A percentile compares a stretch with the other conserved stretches of the same genome.
Conservation (phyloP, 1,140 invertebrate species). For the Anthonomus grandis region DNA sequence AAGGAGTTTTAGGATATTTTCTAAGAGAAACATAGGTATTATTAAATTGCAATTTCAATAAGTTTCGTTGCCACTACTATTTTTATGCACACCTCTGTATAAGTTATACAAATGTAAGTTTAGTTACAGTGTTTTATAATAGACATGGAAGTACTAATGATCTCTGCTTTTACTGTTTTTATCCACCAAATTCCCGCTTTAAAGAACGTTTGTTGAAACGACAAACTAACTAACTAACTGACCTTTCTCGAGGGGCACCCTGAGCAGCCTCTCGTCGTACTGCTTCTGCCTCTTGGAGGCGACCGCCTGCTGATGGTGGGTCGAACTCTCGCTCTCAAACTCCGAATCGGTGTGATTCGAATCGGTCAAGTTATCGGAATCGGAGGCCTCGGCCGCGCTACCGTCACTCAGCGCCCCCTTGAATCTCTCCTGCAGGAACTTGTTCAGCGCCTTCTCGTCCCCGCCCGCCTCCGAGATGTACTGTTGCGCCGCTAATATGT, state of each 20-base stretch:
- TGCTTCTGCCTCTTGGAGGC: slow-evolving; percentile 50
- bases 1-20: too few relatives aligned
- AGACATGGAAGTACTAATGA: too few relatives aligned
- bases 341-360: slow-evolving; percentile 51
- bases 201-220: too few relatives aligned
- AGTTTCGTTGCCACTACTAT: too few relatives aligned
- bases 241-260: slow-evolving; percentile 70
- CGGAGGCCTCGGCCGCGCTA: slow-evolving; percentile 53
- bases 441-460: slow-evolving; percentile 51
- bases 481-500: slow-evolving; percentile 57
- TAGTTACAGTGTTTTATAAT: too few relatives aligned
- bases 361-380: slow-evolving; percentile 55
- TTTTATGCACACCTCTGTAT: too few relatives aligned
- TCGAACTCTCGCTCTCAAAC: slow-evolving; percentile 46
- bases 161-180: too few relatives aligned
- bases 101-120: too few relatives aligned
- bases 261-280: slow-evolving; percentile 61
- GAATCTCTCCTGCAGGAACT: slow-evolving; percentile 53
- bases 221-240: too few relatives aligned
- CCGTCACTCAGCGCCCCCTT: slow-evolving; percentile 52
- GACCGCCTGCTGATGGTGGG: slow-evolving; percentile 48
- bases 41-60: too few relatives aligned
- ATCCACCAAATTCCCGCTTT: too few relatives aligned
- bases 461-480: slow-evolving; percentile 52
- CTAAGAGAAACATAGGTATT: too few relatives aligned